These are phyloP conservation scores for Cremastinae sp. DNA, from an alignment of 2,888 invertebrate species.

Conservation along the genomic window DNA sequence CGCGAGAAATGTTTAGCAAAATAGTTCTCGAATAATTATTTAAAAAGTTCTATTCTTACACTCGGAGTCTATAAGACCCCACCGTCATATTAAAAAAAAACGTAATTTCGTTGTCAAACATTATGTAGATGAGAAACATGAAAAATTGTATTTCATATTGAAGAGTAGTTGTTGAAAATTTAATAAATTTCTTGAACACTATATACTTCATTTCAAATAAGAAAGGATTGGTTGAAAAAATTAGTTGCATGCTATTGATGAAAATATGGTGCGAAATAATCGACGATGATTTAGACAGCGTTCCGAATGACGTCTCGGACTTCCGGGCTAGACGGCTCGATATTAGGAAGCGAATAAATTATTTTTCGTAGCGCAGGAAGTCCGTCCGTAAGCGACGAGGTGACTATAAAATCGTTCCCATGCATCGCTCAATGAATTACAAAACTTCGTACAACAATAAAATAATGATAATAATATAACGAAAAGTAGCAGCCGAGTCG, in stretches of 20 bases:
- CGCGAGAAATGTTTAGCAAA: no score
- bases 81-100: no score
- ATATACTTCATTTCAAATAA: no score
- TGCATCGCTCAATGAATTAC: slow-evolving; percentile 50
- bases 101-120: no score
- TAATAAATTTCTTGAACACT: no score
- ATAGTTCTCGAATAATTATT: no score
- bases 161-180: no score
- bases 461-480: slow-evolving; percentile 29
- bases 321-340: slow-evolving; percentile 47
- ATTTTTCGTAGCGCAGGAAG: slow-evolving; percentile 55
- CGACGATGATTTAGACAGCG: not conserved
- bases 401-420: slow-evolving; percentile 25
- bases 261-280: not conserved
- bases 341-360: slow-evolving; percentile 49
- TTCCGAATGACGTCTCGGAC: slow-evolving; percentile 17
- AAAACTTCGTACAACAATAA: slow-evolving; percentile 34
- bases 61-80: no score
- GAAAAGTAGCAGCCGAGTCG: slow-evolving; percentile 21
- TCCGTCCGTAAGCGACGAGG: slow-evolving; percentile 32
- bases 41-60: no score
- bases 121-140: no score
- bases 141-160: no score
- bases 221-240: no score
- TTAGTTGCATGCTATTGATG: not conserved